Conservation (phyloP, 2,888 invertebrate genomes). For the Acronicta aceris region DNA sequence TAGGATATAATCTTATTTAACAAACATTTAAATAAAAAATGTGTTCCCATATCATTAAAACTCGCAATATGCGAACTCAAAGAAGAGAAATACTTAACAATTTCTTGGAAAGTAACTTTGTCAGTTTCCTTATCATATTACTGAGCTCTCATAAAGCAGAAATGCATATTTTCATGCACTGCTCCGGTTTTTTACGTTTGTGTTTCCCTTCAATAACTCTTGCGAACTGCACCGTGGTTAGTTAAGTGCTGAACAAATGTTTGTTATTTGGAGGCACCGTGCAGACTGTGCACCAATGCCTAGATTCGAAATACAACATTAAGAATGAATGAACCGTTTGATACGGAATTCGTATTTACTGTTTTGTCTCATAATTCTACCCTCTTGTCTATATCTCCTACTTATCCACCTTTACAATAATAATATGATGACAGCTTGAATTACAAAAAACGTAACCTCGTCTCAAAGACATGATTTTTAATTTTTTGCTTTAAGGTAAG, state of each 20-base stretch:
- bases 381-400: too few species aligned
- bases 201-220: constrained; percentile 40
- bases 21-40: neutral
- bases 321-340: constrained; percentile 18
- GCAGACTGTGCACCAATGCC: constrained; percentile 32
- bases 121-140: constrained; percentile 9
- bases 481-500: constrained; percentile 58
- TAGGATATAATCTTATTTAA: neutral
- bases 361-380: neutral
- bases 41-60: neutral
- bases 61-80: neutral
- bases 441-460: neutral
- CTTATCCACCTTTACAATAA: too few species aligned
- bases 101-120: neutral
- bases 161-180: constrained; percentile 17
- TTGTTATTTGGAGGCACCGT: constrained; percentile 51
- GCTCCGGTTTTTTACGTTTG: constrained; percentile 16
- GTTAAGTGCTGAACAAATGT: constrained; percentile 64
- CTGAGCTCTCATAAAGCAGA: constrained; percentile 1
- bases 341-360: neutral
- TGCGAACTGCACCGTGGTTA: constrained; percentile 40
- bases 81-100: neutral
- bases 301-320: constrained; percentile 21
- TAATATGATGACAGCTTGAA: neutral
- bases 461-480: constrained; percentile 28